phyloP scores from a whole-genome alignment of 1,140 invertebrate species.

The Trichonephila clavipes region DNA sequence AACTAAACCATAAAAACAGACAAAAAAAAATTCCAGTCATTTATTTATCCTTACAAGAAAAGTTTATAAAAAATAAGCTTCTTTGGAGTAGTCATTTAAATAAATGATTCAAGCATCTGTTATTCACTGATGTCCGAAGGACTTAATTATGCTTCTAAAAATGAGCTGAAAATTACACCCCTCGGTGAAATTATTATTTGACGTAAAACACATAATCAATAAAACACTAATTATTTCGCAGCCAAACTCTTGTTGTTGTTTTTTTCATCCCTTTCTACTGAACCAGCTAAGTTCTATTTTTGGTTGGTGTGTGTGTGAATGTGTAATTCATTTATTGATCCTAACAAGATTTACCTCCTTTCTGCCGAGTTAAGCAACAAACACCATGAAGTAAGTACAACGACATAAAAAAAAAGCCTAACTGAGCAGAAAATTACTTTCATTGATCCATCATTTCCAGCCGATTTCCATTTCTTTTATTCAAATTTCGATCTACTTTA shows the following conservation, averaged over 20 bases:
- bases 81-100: neutral
- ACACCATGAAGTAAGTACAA: no score
- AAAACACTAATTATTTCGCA: neutral
- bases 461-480: no score
- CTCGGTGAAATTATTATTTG: neutral
- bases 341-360: neutral
- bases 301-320: neutral
- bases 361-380: no score
- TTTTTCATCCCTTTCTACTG: neutral
- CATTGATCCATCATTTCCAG: no score
- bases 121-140: neutral
- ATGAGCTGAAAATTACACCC: neutral
- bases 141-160: neutral
- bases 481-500: no score
- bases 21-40: no score
- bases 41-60: neutral
- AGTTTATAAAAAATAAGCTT: no score
- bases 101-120: neutral
- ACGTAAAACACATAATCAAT: neutral
- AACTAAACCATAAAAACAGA: no score
- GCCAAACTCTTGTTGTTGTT: neutral
- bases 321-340: neutral
- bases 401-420: neutral
- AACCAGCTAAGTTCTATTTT: neutral
- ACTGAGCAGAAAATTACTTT: no score